Percentiles rank a stretch among this genome's conserved stretches.
Conservation (phyloP, 2,888 invertebrate genomes). For the Ornithoptera priamus region DNA sequence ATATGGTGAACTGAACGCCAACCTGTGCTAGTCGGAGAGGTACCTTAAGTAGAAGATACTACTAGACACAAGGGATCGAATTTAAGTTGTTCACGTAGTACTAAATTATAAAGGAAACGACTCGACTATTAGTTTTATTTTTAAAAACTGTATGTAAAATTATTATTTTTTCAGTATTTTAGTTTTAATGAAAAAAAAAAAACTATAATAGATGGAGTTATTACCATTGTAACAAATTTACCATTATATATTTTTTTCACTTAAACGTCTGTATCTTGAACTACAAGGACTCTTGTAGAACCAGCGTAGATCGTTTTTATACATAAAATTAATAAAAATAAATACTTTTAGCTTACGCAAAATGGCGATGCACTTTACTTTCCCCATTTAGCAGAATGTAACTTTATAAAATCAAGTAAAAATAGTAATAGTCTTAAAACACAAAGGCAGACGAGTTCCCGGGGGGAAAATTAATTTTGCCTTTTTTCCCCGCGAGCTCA, state of each 20-base stretch:
- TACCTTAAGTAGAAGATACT: neutral
- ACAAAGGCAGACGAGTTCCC: constrained; percentile 23
- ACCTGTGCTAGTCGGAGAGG: too few relatives aligned
- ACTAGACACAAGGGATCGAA: neutral
- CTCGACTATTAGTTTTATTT: neutral
- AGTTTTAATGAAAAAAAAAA: neutral
- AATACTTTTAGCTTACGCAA: neutral
- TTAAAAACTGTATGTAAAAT: neutral
- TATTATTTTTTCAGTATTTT: neutral
- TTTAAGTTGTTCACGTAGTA: neutral
- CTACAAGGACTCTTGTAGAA: neutral
- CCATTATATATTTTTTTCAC: neutral
- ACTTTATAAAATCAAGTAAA: constrained; percentile 8
- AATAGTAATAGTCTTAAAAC: constrained; percentile 25
- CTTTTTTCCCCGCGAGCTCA: constrained; percentile 16
- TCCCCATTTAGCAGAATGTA: neutral
- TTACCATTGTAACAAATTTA: too few relatives aligned
- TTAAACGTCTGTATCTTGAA: neutral
- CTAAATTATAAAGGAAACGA: neutral
- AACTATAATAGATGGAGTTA: neutral
- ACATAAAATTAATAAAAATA: neutral
- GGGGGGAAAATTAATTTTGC: constrained; percentile 24
- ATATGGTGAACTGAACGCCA: too few relatives aligned
- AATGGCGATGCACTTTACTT: neutral
- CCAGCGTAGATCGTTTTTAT: neutral